Evolutionary conservation across 2,797 vertebrate genomes (phyloP), one percentile per base, ranked within the genome.

Genomic region (Oreochromis mossambicus): DNA sequence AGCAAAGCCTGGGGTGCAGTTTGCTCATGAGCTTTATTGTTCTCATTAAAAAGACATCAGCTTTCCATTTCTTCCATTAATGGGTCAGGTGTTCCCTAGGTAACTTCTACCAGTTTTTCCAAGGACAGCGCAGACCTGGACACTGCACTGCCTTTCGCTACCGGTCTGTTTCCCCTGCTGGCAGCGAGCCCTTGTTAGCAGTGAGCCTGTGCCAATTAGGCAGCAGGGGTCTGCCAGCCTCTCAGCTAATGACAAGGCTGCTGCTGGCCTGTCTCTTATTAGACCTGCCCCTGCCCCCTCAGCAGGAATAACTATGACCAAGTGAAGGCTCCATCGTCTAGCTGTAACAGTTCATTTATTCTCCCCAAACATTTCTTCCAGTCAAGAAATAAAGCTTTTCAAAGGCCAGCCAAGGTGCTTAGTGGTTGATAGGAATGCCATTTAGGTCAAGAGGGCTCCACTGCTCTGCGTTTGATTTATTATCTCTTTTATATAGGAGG

Each of bases 321-420:
- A 92, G 94, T 84, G 79, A 94, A 92, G 92, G 91, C 92, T 94
- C 85, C 85, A 55, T 89, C 85, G 68, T 93, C 91, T 89, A 58
- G 85, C 91, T 87, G 94, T 94, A 95, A 93, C 95, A 95, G 94
- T 94, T 95, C 92, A 96, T 96, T 96, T 95, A 95, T 96, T 95
- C 90, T 89, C 77, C 83, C 85, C 87, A 93, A 92, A 94, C 88
- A 94, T 95, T 92, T 92, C 90, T 85, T 77, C 85, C 78, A 86
- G 87, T 92, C 86, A 92, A 91, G 91, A 86, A 89, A 91, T 89
- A 81, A 92, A 88, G 79, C 86, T 84, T 94, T 93, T 92, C 86
- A 94, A 95, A 92, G 90, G 85, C 91, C 87, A 87, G 93, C 91
- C 91, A 93, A 89, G 90, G 92, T 94, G 92, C 92, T 95, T 91